Conservation (phyloP, 2,113 vertebrate species). For the Pterocles burchelli region DNA sequence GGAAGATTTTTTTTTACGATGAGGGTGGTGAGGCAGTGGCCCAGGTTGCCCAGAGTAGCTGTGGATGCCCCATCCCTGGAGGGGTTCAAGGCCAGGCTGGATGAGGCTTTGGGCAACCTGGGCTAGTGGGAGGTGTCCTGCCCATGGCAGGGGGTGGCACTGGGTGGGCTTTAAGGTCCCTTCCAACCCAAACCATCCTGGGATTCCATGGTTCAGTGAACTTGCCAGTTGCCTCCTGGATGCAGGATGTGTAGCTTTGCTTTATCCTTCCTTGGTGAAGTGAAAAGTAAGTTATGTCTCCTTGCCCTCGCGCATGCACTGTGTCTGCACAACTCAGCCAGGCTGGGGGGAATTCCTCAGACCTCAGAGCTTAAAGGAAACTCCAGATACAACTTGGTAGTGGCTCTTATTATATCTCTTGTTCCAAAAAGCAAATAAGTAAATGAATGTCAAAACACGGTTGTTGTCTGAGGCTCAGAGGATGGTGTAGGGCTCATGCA, state of each 20-base stretch:
- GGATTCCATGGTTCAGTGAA: no score
- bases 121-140: no score
- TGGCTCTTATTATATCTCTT: not conserved
- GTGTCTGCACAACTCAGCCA: not conserved
- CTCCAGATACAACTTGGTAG: not conserved
- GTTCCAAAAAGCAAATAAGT: not conserved
- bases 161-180: no score
- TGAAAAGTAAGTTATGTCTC: not conserved
- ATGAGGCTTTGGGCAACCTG: no score
- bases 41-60: no score
- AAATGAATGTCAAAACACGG: not conserved
- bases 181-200: no score
- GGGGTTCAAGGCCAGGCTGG: no score
- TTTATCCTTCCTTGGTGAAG: not conserved
- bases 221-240: not conserved
- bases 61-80: no score
- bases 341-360: not conserved
- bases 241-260: not conserved
- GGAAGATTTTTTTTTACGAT: no score
- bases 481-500: not conserved
- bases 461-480: not conserved
- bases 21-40: no score
- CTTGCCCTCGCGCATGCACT: not conserved
- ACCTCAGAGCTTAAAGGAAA: not conserved
- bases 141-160: no score